Conservation (phyloP, 2,797 vertebrate genomes). For the Arrhamphus sclerolepis region DNA sequence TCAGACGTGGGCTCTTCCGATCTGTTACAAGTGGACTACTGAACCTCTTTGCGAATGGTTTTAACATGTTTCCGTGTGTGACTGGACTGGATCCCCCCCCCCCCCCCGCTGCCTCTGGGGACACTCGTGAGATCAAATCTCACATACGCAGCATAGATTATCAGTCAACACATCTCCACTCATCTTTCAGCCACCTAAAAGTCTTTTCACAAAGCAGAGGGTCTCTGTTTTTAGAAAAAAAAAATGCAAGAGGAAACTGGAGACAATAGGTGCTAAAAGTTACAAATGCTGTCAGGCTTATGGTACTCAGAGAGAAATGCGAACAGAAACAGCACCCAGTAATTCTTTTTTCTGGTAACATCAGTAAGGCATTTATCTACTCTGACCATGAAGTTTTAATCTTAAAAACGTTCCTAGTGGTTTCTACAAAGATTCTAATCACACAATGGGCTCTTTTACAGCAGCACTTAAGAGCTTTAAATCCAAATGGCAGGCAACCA, state of each 20-base stretch:
- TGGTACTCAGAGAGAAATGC: slow-evolving; percentile 23
- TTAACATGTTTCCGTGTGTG: too few relatives aligned
- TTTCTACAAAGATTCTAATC: slow-evolving; percentile 48
- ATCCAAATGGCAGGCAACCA: slow-evolving; percentile 55
- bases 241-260: slow-evolving; percentile 2
- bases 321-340: slow-evolving; percentile 28
- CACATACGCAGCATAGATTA: slow-evolving; percentile 4
- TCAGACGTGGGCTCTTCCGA: too few relatives aligned
- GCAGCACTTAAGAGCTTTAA: slow-evolving; percentile 54
- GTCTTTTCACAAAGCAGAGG: not conserved
- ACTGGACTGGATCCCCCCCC: too few relatives aligned
- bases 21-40: too few relatives aligned
- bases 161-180: not conserved
- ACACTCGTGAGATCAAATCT: slow-evolving; percentile 26
- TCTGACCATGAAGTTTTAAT: slow-evolving; percentile 36
- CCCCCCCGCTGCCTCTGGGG: slow-evolving; percentile 4
- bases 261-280: slow-evolving; percentile 11
- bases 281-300: slow-evolving; percentile 31
- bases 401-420: slow-evolving; percentile 25
- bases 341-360: too few relatives aligned
- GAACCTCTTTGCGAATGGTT: too few relatives aligned
- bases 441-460: slow-evolving; percentile 68
- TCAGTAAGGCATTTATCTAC: slow-evolving; percentile 42
- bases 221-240: not conserved
- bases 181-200: not conserved